Conservation (phyloP, 1,140 invertebrate genomes). For the Panagrolaimus sp. region DNA sequence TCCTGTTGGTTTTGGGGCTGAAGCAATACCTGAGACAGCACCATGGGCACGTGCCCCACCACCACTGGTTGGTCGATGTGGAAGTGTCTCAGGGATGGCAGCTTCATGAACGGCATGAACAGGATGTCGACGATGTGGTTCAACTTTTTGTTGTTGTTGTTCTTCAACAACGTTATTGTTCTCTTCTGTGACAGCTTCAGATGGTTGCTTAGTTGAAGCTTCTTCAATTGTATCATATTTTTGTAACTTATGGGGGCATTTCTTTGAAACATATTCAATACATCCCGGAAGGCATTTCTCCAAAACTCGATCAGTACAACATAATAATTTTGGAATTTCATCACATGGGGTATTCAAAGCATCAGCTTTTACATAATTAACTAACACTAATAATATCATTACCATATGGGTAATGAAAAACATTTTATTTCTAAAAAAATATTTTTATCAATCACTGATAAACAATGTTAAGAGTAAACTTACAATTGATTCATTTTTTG, state of each 20-base stretch:
- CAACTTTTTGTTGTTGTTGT: not conserved
- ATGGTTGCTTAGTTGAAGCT: not conserved
- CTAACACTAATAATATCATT: not conserved
- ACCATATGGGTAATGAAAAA: not conserved
- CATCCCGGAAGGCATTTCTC: constrained; percentile 51
- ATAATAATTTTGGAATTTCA: constrained; percentile 48
- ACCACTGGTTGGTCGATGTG: too few relatives aligned
- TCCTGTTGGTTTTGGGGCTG: not conserved
- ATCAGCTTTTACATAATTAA: constrained; percentile 11
- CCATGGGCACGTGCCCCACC: not conserved
- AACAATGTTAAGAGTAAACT: not conserved
- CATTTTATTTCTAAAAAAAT: constrained; percentile 8
- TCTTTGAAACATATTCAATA: constrained; percentile 43
- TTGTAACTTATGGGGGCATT: constrained; percentile 49
- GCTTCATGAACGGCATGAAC: not conserved
- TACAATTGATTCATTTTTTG: constrained; percentile 20
- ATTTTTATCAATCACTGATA: not conserved
- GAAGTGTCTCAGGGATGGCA: not conserved
- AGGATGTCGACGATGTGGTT: not conserved
- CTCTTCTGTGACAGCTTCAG: not conserved
- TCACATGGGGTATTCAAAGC: constrained; percentile 41
- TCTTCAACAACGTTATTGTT: not conserved
- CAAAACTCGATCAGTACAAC: constrained; percentile 51
- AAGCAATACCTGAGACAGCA: constrained; percentile 5
- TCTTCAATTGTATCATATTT: constrained; percentile 41